Percentiles rank a stretch among this genome's conserved stretches.
These are phyloP conservation scores for Tadarida brasiliensis DNA, from an alignment of 2,797 vertebrate species.

Conservation along the genomic window DNA sequence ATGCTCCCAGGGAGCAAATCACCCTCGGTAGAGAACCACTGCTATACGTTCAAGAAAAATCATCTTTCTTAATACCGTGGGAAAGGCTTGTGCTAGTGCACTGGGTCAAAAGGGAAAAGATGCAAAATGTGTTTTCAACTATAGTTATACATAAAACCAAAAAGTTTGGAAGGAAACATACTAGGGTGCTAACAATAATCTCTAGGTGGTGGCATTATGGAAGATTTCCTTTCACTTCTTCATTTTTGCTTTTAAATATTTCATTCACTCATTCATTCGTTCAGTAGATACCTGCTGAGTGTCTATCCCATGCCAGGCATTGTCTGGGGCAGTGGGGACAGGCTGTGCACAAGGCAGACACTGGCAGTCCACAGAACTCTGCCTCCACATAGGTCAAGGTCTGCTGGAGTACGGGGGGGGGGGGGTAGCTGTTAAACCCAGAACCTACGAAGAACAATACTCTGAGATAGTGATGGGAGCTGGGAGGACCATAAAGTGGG, in stretches of 20 bases:
- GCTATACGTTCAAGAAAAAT: background rate
- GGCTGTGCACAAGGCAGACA: background rate
- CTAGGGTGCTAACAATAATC: background rate
- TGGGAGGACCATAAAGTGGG: fast-evolving
- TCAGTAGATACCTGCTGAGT: background rate
- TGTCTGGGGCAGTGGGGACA: background rate
- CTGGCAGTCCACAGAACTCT: background rate
- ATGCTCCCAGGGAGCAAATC: background rate
- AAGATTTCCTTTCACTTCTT: background rate
- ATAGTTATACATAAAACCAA: background rate
- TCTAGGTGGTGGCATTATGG: background rate
- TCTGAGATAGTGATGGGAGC: fast-evolving
- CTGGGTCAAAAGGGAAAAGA: background rate
- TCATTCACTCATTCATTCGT: background rate
- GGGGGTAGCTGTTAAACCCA: background rate
- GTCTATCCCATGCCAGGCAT: too few species aligned
- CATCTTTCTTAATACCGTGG: background rate
- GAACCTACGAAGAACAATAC: fast-evolving
- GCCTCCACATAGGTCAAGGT: background rate
- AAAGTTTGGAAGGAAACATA: background rate
- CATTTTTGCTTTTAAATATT: background rate
- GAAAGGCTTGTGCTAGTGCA: background rate
- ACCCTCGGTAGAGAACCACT: background rate
- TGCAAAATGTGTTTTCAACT: background rate
- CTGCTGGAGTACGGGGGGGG: background rate